phyloP scores from a whole-genome alignment of 2,888 invertebrate species.

The Chalcosyrphus nemorum region DNA sequence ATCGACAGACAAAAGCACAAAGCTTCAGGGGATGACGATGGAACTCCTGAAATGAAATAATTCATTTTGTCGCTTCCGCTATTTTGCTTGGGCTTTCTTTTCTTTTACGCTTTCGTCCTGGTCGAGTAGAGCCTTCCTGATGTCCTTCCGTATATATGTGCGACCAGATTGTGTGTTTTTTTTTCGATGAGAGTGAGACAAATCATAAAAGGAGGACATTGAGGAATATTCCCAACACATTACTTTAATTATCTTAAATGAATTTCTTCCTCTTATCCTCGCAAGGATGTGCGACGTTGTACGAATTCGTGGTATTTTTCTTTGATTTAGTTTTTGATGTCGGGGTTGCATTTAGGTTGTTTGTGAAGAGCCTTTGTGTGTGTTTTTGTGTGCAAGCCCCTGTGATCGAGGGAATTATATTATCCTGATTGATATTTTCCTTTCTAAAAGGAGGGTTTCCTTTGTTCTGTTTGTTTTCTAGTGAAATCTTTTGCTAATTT shows the following conservation, averaged over 20 bases:
- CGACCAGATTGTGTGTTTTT: conserved; percentile 48
- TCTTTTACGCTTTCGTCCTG: conserved; percentile 37
- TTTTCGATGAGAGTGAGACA: conserved; percentile 38
- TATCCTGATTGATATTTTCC: conserved; percentile 33
- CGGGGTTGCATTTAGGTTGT: conserved; percentile 21
- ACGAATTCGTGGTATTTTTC: conserved; percentile 6
- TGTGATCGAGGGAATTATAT: conserved; percentile 21
- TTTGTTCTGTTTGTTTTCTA: background rate
- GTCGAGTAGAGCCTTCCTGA: conserved; percentile 26
- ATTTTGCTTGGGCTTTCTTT: conserved; percentile 31
- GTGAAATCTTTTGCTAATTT: conserved; percentile 4
- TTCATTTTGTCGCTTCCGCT: conserved; percentile 72
- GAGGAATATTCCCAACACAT: conserved; percentile 64
- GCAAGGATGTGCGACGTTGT: background rate
- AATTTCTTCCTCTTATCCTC: conserved; percentile 43
- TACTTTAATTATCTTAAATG: conserved; percentile 72
- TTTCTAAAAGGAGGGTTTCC: background rate
- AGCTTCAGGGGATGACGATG: conserved; percentile 7
- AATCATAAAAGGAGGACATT: conserved; percentile 64
- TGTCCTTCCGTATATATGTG: conserved; percentile 33
- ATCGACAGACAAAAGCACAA: conserved; percentile 69
- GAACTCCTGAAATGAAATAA: conserved; percentile 54
- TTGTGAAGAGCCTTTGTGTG: background rate
- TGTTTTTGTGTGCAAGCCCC: background rate
- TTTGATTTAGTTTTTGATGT: conserved; percentile 49